A percentile compares a stretch with the other conserved stretches of the same genome.
These are phyloP conservation scores for Athrips mouffetella DNA, from an alignment of 2,888 invertebrate genomes.

Conservation along the genomic window DNA sequence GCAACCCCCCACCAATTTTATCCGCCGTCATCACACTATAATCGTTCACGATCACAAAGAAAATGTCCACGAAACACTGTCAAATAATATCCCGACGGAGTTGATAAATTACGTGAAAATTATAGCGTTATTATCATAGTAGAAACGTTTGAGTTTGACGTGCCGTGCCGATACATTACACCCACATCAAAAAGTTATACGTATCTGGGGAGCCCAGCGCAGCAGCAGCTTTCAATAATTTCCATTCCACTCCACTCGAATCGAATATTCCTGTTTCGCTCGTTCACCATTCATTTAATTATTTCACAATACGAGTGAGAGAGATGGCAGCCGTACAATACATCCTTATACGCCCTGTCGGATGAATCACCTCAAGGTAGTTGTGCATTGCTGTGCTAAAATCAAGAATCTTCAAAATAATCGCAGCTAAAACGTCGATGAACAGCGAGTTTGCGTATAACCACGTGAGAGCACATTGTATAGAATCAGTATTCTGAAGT, in stretches of 20 bases:
- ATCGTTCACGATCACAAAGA: constrained; percentile 59
- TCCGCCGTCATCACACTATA: constrained; percentile 60
- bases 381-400: no score
- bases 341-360: constrained; percentile 73
- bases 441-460: no score
- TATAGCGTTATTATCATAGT: constrained; percentile 68
- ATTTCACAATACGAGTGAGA: constrained; percentile 67
- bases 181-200: constrained; percentile 78
- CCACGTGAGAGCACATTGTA: no score
- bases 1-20: constrained; percentile 74
- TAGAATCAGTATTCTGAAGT: constrained; percentile 74
- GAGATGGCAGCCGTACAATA: constrained; percentile 68
- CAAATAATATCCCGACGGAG: constrained; percentile 46
- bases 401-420: no score
- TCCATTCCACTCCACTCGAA: constrained; percentile 77
- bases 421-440: no score
- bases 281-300: constrained; percentile 74
- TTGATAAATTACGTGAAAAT: constrained; percentile 59
- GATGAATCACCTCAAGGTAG: no score
- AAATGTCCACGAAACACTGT: constrained; percentile 46
- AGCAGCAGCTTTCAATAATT: constrained; percentile 69
- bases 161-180: constrained; percentile 73
- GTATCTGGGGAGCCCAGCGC: constrained; percentile 62
- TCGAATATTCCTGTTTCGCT: constrained; percentile 72
- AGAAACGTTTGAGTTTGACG: constrained; percentile 76